These are phyloP conservation scores for Saguinus midas DNA, from an alignment of 2,113 vertebrate species.

Conservation along the genomic window DNA sequence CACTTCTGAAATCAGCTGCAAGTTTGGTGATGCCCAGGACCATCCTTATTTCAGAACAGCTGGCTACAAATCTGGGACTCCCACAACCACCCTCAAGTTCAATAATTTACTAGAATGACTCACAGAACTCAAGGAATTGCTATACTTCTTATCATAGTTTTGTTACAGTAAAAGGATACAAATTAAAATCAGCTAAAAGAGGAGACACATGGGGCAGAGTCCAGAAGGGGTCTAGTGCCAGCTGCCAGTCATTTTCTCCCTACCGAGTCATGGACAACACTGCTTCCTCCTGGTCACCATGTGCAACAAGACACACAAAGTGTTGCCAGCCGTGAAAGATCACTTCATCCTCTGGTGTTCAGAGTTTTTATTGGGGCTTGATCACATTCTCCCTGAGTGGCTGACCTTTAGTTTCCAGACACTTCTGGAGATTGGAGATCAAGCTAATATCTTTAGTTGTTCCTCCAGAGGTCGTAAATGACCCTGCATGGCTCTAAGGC, in stretches of 20 bases:
- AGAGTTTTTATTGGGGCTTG: neutral
- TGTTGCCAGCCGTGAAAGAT: neutral
- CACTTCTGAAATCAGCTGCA: neutral
- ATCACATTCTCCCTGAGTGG: neutral
- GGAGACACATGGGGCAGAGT: neutral
- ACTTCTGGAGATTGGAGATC: neutral
- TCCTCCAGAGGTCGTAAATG: neutral
- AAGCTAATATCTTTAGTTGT: neutral
- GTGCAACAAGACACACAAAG: neutral
- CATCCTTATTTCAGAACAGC: neutral
- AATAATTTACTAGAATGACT: neutral
- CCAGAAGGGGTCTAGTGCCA: neutral
- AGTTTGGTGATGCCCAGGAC: neutral
- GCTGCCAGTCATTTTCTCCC: neutral
- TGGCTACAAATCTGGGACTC: neutral
- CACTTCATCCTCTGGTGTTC: neutral
- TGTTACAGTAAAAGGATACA: neutral
- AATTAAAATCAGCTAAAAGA: slow-evolving; percentile 13
- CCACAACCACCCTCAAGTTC: neutral
- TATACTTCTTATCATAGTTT: neutral
- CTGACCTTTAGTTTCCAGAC: neutral
- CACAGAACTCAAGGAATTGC: neutral
- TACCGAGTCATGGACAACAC: neutral
- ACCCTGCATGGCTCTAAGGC: neutral
- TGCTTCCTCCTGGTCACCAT: neutral